These are phyloP conservation scores for Gymnothorax reevesii DNA, from an alignment of 2,797 vertebrate species.

Conservation along the genomic window DNA sequence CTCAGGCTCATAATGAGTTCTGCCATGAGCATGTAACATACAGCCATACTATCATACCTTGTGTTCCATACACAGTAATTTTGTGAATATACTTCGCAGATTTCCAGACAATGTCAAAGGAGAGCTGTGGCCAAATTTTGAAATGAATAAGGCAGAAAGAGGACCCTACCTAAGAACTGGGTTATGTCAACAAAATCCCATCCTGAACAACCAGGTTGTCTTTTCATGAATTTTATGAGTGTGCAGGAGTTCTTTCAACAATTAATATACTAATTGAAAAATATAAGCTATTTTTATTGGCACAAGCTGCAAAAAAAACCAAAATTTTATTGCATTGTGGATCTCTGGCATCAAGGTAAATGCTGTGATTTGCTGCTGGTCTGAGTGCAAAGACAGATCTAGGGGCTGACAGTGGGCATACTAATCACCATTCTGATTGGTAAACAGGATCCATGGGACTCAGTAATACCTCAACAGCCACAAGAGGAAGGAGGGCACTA, in stretches of 20 bases:
- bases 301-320: not conserved
- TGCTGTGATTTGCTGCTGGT: not conserved
- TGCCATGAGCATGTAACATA: conserved; percentile 73
- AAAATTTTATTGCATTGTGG: not conserved
- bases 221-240: not conserved
- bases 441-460: not conserved
- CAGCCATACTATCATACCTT: conserved; percentile 77
- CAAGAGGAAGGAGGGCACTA: not conserved
- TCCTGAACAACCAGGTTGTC: not conserved
- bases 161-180: not conserved
- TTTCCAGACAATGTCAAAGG: conserved; percentile 63
- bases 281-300: not conserved
- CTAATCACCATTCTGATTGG: not conserved
- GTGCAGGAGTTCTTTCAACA: not conserved
- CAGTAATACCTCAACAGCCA: not conserved
- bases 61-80: conserved; percentile 76
- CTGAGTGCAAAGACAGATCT: not conserved
- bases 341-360: not conserved
- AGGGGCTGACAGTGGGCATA: not conserved
- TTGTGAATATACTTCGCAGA: conserved; percentile 76
- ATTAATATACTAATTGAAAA: not conserved
- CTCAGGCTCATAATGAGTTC: conserved; percentile 78
- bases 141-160: not conserved
- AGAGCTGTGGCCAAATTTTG: conserved; percentile 8
- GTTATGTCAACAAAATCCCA: not conserved